Conservation (phyloP, 2,888 invertebrate genomes). For the Calliphora vomitoria region DNA sequence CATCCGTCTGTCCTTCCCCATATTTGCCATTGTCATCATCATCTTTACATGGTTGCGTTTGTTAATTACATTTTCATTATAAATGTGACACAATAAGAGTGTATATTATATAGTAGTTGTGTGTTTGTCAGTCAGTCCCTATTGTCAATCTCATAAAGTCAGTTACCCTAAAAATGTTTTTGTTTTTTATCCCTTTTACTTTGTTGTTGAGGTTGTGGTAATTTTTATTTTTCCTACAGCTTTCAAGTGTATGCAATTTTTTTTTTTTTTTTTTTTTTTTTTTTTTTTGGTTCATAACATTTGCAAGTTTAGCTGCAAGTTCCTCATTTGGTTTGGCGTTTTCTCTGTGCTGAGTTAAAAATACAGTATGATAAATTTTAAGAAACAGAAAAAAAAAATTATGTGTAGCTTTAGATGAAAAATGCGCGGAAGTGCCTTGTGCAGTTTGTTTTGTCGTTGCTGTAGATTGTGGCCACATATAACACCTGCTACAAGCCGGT, state of each 20-base stretch:
- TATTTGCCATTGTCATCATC: constrained; percentile 68
- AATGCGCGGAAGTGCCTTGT: constrained; percentile 74
- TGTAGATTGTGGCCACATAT: constrained; percentile 56
- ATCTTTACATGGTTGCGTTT: constrained; percentile 68
- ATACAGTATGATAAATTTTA: constrained; percentile 42
- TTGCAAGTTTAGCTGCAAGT: constrained; percentile 68
- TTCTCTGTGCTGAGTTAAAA: constrained; percentile 31
- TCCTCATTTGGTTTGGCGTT: constrained; percentile 62
- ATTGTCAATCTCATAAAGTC: constrained; percentile 68
- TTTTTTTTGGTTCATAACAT: constrained; percentile 50
- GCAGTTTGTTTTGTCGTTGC: constrained; percentile 65
- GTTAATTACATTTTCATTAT: constrained; percentile 71
- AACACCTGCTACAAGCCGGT: constrained; percentile 73
- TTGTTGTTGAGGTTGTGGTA: constrained; percentile 58
- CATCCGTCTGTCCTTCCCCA: constrained; percentile 5
- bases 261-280: not conserved
- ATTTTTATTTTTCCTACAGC: constrained; percentile 53
- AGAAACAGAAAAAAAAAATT: constrained; percentile 4
- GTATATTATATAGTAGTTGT: constrained; percentile 15
- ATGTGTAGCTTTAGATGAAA: constrained; percentile 64
- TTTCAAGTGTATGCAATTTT: constrained; percentile 55
- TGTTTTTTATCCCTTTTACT: constrained; percentile 36
- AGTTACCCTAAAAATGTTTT: constrained; percentile 53
- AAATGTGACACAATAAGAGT: constrained; percentile 69
- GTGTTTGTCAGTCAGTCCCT: constrained; percentile 31